phyloP scores from a whole-genome alignment of 2,113 vertebrate genomes.

The Pomatostomus ruficeps region DNA sequence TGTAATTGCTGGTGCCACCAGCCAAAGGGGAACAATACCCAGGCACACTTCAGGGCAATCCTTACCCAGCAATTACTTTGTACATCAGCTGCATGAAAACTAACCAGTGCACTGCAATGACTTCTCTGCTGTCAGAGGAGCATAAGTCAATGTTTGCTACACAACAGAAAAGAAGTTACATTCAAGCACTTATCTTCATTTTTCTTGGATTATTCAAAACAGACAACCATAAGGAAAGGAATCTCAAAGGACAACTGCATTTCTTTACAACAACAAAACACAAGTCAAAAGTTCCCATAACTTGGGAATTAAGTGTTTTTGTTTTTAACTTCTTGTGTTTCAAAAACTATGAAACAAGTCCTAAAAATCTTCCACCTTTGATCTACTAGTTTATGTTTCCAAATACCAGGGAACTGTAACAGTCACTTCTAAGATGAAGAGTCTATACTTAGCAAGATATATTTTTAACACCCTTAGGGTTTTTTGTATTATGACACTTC shows the following conservation, averaged over 20 bases:
- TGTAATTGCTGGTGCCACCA: not conserved
- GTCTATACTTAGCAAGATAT: not conserved
- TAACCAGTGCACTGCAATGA: not conserved
- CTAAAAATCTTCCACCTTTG: not conserved
- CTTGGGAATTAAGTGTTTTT: not conserved
- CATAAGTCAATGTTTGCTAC: not conserved
- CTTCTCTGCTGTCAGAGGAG: not conserved
- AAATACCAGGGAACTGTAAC: not conserved
- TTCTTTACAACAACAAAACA: not conserved
- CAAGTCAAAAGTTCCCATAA: not conserved
- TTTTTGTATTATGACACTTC: not conserved
- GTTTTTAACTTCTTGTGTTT: not conserved
- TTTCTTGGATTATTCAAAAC: not conserved
- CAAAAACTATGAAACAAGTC: not conserved
- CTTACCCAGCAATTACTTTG: not conserved
- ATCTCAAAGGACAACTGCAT: not conserved
- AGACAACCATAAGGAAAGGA: not conserved
- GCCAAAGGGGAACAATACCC: not conserved
- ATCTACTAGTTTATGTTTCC: not conserved
- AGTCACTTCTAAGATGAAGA: not conserved
- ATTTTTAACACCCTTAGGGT: not conserved
- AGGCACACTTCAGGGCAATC: not conserved
- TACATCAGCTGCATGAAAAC: not conserved
- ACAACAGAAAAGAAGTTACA: not conserved
- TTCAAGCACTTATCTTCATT: not conserved